A percentile compares a stretch with the other conserved stretches of the same genome.
phyloP scores from a whole-genome alignment of 2,797 vertebrate species.

The Characodon lateralis region DNA sequence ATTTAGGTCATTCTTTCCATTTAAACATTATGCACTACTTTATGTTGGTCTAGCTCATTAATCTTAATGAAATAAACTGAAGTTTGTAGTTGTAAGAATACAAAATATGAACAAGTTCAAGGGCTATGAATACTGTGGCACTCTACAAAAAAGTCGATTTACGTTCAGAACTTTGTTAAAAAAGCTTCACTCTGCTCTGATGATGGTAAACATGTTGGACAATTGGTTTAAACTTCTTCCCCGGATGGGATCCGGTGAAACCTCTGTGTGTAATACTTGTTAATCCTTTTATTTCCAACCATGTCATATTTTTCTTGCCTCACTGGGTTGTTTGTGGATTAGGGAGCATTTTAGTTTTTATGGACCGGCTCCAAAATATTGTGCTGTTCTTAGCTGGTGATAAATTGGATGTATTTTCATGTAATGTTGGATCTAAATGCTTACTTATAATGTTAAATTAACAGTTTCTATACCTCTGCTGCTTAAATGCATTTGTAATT shows the following conservation, averaged over 20 bases:
- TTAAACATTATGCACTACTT: background rate
- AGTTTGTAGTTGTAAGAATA: background rate
- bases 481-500: constrained; percentile 1
- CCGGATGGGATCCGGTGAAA: background rate
- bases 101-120: background rate
- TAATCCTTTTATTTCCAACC: constrained; percentile 4
- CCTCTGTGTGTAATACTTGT: background rate
- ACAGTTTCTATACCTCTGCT: background rate
- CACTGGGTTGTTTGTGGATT: background rate
- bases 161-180: background rate
- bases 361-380: background rate
- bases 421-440: constrained; percentile 1
- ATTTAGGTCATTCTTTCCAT: background rate
- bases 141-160: background rate
- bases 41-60: background rate
- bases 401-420: background rate
- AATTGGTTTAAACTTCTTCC: background rate
- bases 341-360: background rate
- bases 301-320: background rate
- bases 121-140: background rate
- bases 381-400: background rate
- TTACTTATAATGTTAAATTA: background rate
- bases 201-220: background rate
- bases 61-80: background rate
- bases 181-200: background rate